These are phyloP conservation scores for Aphelenchoides bicaudatus DNA, from an alignment of 2,888 invertebrate genomes.

Conservation along the genomic window DNA sequence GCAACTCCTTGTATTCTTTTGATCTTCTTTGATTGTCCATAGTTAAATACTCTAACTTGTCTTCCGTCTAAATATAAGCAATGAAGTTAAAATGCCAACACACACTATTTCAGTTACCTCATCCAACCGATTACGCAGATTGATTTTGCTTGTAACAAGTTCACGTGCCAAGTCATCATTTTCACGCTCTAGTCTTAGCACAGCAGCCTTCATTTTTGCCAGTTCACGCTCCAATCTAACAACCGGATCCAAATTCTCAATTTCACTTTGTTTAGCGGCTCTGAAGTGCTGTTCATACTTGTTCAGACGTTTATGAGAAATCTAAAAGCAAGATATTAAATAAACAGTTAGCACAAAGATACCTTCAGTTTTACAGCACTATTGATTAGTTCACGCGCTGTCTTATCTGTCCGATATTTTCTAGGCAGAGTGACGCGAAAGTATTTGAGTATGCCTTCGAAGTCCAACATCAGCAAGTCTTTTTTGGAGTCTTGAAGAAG, in stretches of 20 bases:
- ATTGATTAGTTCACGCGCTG: constrained; percentile 82
- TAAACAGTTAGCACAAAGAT: not conserved
- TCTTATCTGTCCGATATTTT: constrained; percentile 84
- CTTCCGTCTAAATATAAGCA: constrained; percentile 62
- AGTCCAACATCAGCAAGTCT: constrained; percentile 78
- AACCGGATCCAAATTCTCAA: constrained; percentile 64
- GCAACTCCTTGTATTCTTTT: constrained; percentile 68
- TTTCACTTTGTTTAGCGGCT: constrained; percentile 68
- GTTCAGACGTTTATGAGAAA: constrained; percentile 74
- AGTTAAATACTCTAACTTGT: constrained; percentile 62
- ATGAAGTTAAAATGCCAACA: not conserved
- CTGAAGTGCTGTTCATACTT: constrained; percentile 90
- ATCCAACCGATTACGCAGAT: constrained; percentile 65
- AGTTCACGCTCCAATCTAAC: constrained; percentile 62
- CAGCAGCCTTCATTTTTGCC: constrained; percentile 61
- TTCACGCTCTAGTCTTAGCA: constrained; percentile 67
- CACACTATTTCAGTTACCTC: constrained; percentile 39
- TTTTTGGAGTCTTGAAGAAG: constrained; percentile 82
- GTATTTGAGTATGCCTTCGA: constrained; percentile 94
- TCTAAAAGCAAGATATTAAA: constrained; percentile 45
- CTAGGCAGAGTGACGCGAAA: constrained; percentile 94
- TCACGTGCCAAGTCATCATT: constrained; percentile 68
- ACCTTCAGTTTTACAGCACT: constrained; percentile 85
- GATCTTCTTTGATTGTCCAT: constrained; percentile 62
- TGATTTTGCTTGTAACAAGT: constrained; percentile 66